Conservation (phyloP, 2,797 vertebrate species). For the Heteromormyrus szaboi region DNA sequence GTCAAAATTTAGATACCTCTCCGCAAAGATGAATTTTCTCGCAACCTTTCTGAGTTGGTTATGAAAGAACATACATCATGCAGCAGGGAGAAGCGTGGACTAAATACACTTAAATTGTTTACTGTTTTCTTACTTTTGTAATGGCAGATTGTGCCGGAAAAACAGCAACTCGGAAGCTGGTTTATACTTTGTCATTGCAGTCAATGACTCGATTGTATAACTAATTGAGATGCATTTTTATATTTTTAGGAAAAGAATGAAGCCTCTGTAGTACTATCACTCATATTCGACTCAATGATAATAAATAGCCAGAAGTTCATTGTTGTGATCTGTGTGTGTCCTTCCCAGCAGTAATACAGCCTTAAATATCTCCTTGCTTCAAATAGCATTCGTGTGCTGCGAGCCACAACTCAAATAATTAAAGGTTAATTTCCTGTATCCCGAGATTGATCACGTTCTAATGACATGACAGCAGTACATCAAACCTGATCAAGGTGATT, state of each 20-base stretch:
- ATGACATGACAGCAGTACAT: background rate
- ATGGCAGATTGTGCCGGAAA: background rate
- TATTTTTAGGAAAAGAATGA: background rate
- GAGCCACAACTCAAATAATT: background rate
- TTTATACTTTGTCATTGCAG: background rate
- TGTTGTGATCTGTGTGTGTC: background rate
- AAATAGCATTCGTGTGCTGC: background rate
- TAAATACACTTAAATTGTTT: background rate
- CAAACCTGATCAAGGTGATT: conserved; percentile 18
- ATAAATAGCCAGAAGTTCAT: background rate
- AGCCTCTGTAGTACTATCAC: background rate
- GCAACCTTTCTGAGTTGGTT: background rate
- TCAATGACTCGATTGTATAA: background rate
- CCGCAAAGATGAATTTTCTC: background rate
- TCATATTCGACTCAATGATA: background rate
- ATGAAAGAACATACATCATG: background rate
- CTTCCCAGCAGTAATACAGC: background rate
- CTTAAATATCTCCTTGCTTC: background rate
- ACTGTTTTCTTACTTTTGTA: background rate
- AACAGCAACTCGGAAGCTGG: background rate
- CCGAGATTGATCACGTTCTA: background rate
- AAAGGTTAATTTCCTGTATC: conserved; percentile 14
- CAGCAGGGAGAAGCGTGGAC: background rate
- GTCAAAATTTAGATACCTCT: background rate
- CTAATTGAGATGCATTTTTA: background rate